Evolutionary conservation across 2,888 invertebrate species (phyloP).

Genomic region (Acanthosepion esculentum): DNA sequence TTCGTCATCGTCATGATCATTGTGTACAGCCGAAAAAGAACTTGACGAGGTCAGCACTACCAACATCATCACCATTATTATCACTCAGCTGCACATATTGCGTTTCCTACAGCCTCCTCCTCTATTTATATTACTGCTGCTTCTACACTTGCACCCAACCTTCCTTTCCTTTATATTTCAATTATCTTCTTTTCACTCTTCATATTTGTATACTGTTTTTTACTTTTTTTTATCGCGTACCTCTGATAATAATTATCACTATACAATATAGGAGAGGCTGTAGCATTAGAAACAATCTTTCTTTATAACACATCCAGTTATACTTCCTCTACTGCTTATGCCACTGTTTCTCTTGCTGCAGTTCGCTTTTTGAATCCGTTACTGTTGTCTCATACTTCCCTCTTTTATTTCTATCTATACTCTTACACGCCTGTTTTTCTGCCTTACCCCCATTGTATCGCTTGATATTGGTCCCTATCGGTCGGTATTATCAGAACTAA

Average conservation of each 20-base stretch:
- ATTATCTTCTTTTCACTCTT: background rate
- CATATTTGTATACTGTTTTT: background rate
- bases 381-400: background rate
- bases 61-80: conserved; percentile 33
- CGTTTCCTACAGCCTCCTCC: background rate
- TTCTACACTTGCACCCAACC: background rate
- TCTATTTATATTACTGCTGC: background rate
- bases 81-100: background rate
- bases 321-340: background rate
- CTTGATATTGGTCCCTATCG: background rate
- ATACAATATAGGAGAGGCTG: background rate
- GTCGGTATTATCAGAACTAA: no score
- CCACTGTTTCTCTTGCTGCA: background rate
- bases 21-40: no score
- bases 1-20: conserved; percentile 21
- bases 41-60: background rate
- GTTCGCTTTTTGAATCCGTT: background rate
- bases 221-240: background rate
- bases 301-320: background rate
- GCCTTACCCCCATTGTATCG: background rate
- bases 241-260: background rate
- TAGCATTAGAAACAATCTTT: background rate
- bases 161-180: conserved; percentile 2
- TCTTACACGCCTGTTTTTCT: background rate
- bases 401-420: background rate